Percentiles rank a stretch among this genome's conserved stretches.
Conservation (phyloP, 92 coral and sea anemone genomes). For the Zoanthus sansibaricus region DNA sequence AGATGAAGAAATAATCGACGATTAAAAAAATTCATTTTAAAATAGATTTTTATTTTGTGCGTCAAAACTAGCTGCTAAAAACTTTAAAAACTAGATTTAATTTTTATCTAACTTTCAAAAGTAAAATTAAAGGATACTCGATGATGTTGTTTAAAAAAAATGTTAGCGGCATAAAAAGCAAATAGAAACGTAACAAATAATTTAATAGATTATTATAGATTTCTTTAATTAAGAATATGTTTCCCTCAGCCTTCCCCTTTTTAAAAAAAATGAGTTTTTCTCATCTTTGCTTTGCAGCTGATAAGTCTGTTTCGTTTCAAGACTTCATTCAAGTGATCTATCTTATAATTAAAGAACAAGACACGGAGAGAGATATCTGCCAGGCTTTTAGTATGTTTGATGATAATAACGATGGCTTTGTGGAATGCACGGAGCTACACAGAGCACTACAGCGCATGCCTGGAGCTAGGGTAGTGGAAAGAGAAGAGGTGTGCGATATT, state of each 20-base stretch:
- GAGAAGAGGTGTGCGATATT: conserved; percentile 9
- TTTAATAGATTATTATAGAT: too few relatives aligned
- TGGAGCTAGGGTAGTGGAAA: conserved; percentile 18
- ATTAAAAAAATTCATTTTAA: too few relatives aligned
- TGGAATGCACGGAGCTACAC: conserved; percentile 1
- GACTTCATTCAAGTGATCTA: conserved; percentile 16
- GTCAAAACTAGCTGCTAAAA: too few relatives aligned
- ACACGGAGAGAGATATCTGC: conserved; percentile 18
- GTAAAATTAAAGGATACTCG: too few relatives aligned
- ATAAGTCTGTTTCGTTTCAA: conserved; percentile 7
- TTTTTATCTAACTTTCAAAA: too few relatives aligned
- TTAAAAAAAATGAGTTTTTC: background rate
- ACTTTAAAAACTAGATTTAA: too few relatives aligned
- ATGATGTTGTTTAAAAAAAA: too few relatives aligned
- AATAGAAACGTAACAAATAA: too few relatives aligned
- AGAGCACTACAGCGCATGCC: conserved; percentile 33
- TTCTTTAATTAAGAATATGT: too few relatives aligned
- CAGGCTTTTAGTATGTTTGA: conserved; percentile 48
- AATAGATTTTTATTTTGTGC: too few relatives aligned
- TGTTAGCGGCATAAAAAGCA: too few relatives aligned
- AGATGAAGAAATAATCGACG: background rate
- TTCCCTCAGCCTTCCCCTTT: too few relatives aligned
- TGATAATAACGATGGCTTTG: background rate
- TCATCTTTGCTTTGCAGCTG: conserved; percentile 4
- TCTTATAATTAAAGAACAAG: conserved; percentile 19